Conservation (phyloP, 1,140 invertebrate genomes). For the Pseudoatta argentina region DNA sequence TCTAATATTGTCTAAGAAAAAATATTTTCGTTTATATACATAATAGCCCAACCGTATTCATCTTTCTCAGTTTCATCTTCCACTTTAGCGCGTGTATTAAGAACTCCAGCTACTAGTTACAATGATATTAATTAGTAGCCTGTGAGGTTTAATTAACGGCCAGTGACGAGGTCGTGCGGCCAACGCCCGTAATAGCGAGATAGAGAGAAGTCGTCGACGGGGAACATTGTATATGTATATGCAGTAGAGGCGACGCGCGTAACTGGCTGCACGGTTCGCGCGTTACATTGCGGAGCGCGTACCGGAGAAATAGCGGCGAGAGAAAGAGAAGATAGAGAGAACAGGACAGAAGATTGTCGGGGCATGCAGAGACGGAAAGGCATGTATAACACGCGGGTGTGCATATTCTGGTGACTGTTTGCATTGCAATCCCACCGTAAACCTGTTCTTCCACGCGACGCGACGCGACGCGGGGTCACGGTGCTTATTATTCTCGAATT, state of each 20-base stretch:
- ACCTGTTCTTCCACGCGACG: conserved; percentile 45
- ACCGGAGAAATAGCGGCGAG: conserved; percentile 36
- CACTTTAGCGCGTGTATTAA: conserved; percentile 21
- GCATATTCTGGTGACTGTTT: conserved; percentile 69
- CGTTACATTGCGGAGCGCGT: conserved; percentile 55
- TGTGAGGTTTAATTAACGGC: conserved; percentile 61
- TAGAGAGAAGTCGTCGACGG: conserved; percentile 52
- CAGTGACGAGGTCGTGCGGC: conserved; percentile 32
- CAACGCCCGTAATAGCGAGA: conserved; percentile 15
- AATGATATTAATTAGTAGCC: conserved; percentile 54
- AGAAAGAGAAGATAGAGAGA: neutral
- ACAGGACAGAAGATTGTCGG: conserved; percentile 22
- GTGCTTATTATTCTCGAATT: conserved; percentile 74
- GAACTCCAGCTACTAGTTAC: conserved; percentile 23
- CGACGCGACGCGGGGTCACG: neutral
- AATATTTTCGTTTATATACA: neutral
- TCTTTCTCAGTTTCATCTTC: neutral
- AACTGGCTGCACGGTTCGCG: conserved; percentile 25
- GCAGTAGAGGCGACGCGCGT: conserved; percentile 4
- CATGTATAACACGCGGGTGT: conserved; percentile 6
- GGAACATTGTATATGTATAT: conserved; percentile 8
- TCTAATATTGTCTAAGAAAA: neutral
- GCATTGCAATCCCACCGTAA: conserved; percentile 67
- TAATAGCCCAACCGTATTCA: neutral
- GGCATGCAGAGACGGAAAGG: conserved; percentile 50